phyloP scores from a whole-genome alignment of 2,888 invertebrate species.

The Aphodius granarius region DNA sequence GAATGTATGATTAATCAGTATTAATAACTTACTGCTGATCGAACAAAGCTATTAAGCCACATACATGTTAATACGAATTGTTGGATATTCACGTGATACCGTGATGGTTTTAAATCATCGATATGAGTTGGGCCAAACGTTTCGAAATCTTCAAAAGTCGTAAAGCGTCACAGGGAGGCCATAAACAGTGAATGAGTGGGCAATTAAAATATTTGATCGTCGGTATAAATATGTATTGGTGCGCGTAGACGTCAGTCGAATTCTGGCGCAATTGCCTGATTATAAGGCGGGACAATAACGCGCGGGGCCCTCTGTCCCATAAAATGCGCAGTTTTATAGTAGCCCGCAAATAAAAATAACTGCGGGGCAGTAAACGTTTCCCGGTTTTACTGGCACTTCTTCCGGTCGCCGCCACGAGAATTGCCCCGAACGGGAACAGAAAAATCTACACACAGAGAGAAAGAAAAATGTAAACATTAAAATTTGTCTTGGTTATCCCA shows the following conservation, averaged over 20 bases:
- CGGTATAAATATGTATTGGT: background rate
- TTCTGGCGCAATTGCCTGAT: background rate
- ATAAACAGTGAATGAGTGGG: background rate
- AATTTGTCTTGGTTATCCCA: background rate
- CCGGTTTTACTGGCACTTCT: background rate
- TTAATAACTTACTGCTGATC: background rate
- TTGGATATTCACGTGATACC: background rate
- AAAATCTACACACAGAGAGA: background rate
- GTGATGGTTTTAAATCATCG: background rate
- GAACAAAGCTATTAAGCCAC: too few relatives aligned
- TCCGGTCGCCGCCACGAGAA: background rate
- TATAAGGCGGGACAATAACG: background rate
- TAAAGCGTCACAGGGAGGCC: background rate
- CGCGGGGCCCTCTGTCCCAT: background rate
- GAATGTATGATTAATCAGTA: too few relatives aligned
- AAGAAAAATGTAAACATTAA: background rate
- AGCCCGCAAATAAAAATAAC: background rate
- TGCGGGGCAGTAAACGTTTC: background rate
- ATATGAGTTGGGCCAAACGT: background rate
- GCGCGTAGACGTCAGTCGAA: background rate
- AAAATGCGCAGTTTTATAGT: background rate
- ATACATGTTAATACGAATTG: background rate
- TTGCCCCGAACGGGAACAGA: background rate
- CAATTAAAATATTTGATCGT: background rate
- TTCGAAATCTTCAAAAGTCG: background rate